Base-by-base conservation (phyloP, 1,140 invertebrate species). In the Euglossa dilemma region DNA sequence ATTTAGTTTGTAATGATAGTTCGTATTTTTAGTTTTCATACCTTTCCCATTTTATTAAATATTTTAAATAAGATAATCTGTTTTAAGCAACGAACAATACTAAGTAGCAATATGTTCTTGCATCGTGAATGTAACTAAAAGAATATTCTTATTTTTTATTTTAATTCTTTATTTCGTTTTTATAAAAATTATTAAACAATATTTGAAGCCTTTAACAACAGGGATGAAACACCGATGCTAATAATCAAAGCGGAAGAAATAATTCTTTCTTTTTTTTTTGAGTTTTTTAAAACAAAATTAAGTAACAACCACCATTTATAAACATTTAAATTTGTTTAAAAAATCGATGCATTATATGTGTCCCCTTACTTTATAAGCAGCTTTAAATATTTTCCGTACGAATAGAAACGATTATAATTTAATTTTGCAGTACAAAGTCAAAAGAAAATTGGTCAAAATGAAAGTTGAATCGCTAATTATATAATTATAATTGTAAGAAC, bases 1-100 rank as follows among this genome's bases (percentile, higher is more conserved):
- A 85, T 73, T 87, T 79, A 85, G 78, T 84, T 84, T 81, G 64
- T 84, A 81, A 84, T 66, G 50, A 61, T 70, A 70, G 56, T 64
- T 56, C 8, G 56, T 50, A 77, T 81, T 64, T 71, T 71, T 83
- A 52, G 28, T 70, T 87, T 52, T 75, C 64, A 85, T 57, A 81
- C 80, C 57, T 82, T 72, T 71, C 83, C 83, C 56, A 45, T 57
- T 23, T 36, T 43, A 57, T 77, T 47, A 47, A 87, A 50, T 66
- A 78, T 8, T 66, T 74, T 74, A 67, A 18, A 47, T n/a, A 18
- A n/a, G 50, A 67, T 75, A 25, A 75, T 43, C 64, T 43, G 25
- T 36, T 18, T 72, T 76, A 57, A 71, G 6, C 59, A 69, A 50
- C 28, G 23, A 45, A 69, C n/a, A 77, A 77, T 45, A n/a, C 28